Conservation (phyloP, 2,113 vertebrate species). For the Actinemys pallida region DNA sequence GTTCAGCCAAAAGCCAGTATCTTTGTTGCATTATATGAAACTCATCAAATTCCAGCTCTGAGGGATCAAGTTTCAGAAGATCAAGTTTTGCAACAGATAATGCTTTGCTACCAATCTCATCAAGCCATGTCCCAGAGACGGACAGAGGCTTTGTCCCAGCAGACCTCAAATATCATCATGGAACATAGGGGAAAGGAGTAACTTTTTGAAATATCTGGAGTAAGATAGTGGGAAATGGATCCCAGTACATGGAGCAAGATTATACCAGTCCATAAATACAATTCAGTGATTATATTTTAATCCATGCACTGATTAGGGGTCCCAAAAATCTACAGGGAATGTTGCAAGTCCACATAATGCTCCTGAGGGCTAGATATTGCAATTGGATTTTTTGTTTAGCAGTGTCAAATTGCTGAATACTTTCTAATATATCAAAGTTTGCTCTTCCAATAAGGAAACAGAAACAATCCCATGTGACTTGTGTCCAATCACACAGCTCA, state of each 20-base stretch:
- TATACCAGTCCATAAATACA: background rate
- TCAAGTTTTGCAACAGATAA: conserved; percentile 7
- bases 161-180: background rate
- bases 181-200: background rate
- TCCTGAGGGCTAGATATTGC: background rate
- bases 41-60: conserved; percentile 25
- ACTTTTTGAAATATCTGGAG: background rate
- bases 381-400: background rate
- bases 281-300: background rate
- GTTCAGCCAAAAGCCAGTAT: conserved; percentile 8
- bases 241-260: background rate
- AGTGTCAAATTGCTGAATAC: background rate
- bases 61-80: conserved; percentile 13
- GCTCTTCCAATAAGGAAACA: background rate
- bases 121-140: background rate
- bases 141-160: background rate
- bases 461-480: background rate
- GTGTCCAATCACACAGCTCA: background rate
- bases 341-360: background rate
- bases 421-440: background rate
- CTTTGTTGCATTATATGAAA: conserved; percentile 30
- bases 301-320: background rate
- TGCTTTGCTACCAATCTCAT: conserved; percentile 8
- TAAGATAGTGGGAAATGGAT: too few relatives aligned
- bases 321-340: background rate